Evolutionary conservation across 2,113 vertebrate genomes (phyloP), one percentile per base, ranked within the genome.

Genomic region (Phyllostomus discolor): DNA sequence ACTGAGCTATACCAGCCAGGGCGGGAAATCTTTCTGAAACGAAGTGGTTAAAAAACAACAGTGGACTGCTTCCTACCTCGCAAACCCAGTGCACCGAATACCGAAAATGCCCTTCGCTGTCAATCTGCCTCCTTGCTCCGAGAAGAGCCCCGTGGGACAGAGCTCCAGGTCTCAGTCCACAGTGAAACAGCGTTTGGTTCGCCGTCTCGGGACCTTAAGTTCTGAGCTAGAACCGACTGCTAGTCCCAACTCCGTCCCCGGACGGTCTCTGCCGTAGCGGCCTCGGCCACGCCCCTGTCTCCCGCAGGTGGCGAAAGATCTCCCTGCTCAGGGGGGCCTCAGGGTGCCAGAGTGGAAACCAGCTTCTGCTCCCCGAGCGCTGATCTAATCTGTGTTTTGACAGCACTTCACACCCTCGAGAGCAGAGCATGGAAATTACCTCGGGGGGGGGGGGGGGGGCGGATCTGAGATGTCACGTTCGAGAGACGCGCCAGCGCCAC

Each of bases 361-460:
- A 88, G 89, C 82, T 92, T 69, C 93, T 84, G 11, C 11, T 89
- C 69, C 38, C 17, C 33, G 41, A 19, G 43, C 69, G 48, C 86
- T 35, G 75, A 87, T 88, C 84, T 95, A 26, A 70, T 96, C 10
- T 89, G 73, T 90, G 54, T 91, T 90, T 87, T 95, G 94, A 89
- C 90, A 95, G 92, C 43, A 84, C 24, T 95, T 95, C 28, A 86
- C 69, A 89, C 33, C 33, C 73, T 91, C 35, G 24, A 3, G 67
- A 83, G 48, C 4, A n/a, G 48, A 83, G 64, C 48, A 15, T 19
- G 7, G 67, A 41, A 10, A 70, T 59, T 28, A 33, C 64, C 38
- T 28, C 33, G 52, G 50, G 66, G 73, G 0, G 10, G 46, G 50
- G 66, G 72, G 35, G 38, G 38, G 38, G 38, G 38, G 38, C 3